Conservation (phyloP, 1,140 invertebrate genomes). For the Tetramorium simillimum region DNA sequence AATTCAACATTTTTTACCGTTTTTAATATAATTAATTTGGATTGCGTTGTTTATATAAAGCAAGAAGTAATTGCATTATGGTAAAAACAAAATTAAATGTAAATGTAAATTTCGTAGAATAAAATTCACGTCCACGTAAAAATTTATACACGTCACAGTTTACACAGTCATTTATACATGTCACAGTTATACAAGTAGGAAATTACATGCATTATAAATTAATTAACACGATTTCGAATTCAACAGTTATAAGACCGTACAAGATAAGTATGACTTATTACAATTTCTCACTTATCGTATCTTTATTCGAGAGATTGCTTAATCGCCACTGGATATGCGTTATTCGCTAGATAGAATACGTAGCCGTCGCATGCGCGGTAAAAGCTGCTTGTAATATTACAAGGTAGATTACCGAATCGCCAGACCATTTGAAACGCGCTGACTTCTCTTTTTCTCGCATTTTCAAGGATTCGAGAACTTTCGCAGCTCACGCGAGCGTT, state of each 20-base stretch:
- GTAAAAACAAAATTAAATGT: background rate
- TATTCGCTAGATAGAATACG: background rate
- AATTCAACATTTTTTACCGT: background rate
- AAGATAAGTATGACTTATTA: constrained; percentile 18
- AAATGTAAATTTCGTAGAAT: background rate
- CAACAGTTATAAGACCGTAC: background rate
- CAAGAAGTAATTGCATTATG: background rate
- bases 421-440: background rate
- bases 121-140: background rate
- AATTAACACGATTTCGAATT: constrained; percentile 16
- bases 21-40: background rate
- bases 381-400: constrained; percentile 9
- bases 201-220: background rate
- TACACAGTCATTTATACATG: too few species aligned
- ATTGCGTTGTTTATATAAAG: background rate
- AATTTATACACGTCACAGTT: too few species aligned
- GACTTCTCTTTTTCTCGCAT: constrained; percentile 24
- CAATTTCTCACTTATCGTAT: background rate
- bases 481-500: constrained; percentile 44
- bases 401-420: constrained; percentile 40
- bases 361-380: background rate
- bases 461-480: constrained; percentile 65
- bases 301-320: background rate
- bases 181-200: background rate
- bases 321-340: background rate